phyloP scores from a whole-genome alignment of 2,888 invertebrate species.

The Leptinotarsa peninsularis region DNA sequence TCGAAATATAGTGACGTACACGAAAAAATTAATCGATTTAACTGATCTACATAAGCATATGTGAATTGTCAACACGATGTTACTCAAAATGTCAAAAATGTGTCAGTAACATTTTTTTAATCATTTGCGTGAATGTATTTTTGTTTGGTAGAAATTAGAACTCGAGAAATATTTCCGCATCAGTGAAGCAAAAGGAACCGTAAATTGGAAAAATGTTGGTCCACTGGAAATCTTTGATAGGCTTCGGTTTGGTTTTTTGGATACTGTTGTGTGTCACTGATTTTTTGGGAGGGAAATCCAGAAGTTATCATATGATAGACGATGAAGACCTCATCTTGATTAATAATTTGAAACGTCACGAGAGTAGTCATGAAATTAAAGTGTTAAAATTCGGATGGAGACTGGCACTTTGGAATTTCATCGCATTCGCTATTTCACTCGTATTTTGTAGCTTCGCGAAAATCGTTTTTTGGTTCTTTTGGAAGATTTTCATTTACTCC shows the following conservation, averaged over 20 bases:
- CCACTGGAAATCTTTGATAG: conserved; percentile 56
- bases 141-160: conserved; percentile 21
- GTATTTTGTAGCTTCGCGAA: conserved; percentile 48
- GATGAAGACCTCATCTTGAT: not conserved
- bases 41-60: too few species aligned
- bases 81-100: conserved; percentile 14
- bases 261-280: conserved; percentile 55
- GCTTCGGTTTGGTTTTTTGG: conserved; percentile 59
- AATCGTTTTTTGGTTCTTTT: conserved; percentile 40
- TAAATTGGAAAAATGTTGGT: conserved; percentile 51
- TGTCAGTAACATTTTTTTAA: conserved; percentile 22
- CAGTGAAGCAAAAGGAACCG: not conserved
- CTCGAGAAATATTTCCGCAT: conserved; percentile 3
- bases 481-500: conserved; percentile 38
- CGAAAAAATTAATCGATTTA: too few species aligned
- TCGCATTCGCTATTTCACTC: conserved; percentile 51
- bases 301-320: conserved; percentile 27
- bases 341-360: not conserved
- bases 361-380: conserved; percentile 9
- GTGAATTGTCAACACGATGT: too few species aligned
- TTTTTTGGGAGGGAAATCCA: conserved; percentile 45
- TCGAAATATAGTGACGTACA: too few species aligned
- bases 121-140: conserved; percentile 13
- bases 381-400: conserved; percentile 48
- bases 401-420: conserved; percentile 49